Conservation (phyloP, 2,797 vertebrate species). For the Gallinago nigripennis region DNA sequence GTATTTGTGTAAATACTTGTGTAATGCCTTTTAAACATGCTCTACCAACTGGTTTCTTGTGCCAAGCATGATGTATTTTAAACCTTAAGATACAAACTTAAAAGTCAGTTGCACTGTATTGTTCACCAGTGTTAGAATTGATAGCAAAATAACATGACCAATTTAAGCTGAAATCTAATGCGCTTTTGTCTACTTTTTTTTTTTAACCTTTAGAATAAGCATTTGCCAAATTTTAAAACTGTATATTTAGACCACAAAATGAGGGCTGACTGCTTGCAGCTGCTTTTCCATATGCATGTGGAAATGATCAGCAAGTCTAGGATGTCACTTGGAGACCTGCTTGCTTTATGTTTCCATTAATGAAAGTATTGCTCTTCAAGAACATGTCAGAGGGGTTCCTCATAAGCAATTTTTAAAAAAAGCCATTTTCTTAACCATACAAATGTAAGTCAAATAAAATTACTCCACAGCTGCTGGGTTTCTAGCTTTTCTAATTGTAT, state of each 20-base stretch:
- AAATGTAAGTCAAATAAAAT: slow-evolving; percentile 45
- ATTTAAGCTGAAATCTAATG: neutral
- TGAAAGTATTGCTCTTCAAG: neutral
- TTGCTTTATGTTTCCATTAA: neutral
- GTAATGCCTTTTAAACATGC: neutral
- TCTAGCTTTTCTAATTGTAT: slow-evolving; percentile 52
- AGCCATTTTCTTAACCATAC: slow-evolving; percentile 7
- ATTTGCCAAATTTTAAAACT: neutral
- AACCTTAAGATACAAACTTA: neutral
- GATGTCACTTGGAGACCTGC: neutral
- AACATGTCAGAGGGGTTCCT: neutral
- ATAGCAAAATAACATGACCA: neutral
- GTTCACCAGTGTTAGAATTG: neutral
- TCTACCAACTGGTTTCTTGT: neutral
- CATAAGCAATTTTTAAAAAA: neutral
- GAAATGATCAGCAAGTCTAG: neutral
- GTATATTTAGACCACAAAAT: neutral
- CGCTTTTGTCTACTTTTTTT: neutral
- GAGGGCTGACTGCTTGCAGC: neutral
- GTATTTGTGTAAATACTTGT: neutral
- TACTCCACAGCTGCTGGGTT: slow-evolving; percentile 20
- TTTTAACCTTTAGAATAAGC: neutral
- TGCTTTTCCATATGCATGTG: neutral
- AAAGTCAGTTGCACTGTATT: neutral
- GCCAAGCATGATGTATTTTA: neutral